Base-by-base conservation (phyloP, 2,113 vertebrate species). In the Sarotherodon lohbergeri region DNA sequence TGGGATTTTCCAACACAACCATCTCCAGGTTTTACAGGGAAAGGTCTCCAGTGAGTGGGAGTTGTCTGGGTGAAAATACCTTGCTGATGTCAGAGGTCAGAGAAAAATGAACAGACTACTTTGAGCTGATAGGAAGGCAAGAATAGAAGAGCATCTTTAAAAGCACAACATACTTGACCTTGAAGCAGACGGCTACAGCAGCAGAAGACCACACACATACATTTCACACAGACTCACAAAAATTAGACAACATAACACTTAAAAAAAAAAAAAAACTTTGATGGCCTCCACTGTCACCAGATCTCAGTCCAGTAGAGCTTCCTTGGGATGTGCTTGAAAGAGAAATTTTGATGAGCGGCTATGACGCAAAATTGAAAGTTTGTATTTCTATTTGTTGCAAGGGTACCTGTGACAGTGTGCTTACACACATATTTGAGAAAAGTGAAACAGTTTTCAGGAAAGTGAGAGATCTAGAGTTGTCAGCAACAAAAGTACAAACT, bases 291-390 rank as follows among this genome's bases (percentile, higher is more conserved):
- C 59, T 10, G 59, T 63, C 59, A 34, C 29, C 59, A 63, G 59
- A 34, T 63, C 59, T 63, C 29, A 34, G 29, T 39, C 17, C 1
- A 39, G 61, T 39, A 66, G 19, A 66, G 61, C 34, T 66, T 66
- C 32, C 0, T 39, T 66, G 12, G 34, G 32, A 39, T 7, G 34
- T 39, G 32, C 17, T 39, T 66, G 4, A 22, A 68, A 22, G 0
- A 68, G 10, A 39, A 13, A 68, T 39, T 39, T 68, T 39, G 4
- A 39, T 66, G 19, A 22, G 61, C 34, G 0, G 4, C 61, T 66
- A n/a, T 66, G 10, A 66, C 34, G 0, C 19, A 39, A 68, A 39
- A 22, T 22, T 39, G 19, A 22, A 68, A 39, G 61, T 39, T 22
- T 66, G 10, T 66, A 39, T 66, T 39, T 66, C 61, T 22, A 66